Base-by-base conservation (phyloP, 2,797 vertebrate species). In the Falco biarmicus region DNA sequence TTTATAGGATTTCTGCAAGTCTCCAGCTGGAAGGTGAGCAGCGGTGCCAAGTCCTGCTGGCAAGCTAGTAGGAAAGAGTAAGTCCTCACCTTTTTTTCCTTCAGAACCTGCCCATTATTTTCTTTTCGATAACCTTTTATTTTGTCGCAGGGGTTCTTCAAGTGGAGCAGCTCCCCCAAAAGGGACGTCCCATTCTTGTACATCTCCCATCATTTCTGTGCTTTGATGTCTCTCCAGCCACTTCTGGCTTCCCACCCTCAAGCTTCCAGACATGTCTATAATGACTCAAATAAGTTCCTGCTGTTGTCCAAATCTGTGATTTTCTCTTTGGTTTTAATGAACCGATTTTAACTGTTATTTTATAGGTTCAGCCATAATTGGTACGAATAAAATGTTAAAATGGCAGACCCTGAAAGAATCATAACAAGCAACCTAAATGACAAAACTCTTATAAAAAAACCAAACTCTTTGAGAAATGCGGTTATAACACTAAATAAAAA, bases 91-190 rank as follows among this genome's bases (percentile, higher is more conserved):
- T n/a, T 14, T n/a, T 9, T 34, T 56, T 69, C 18, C 15, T 74
- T 78, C 6, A 2, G 34, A 51, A 15, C 19, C 17, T 8, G 2
- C 0, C 0, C 0, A 0, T 37, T 37, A 15, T 71, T 92, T 66
- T 22, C 17, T 57, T 63, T 80, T 53, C 0, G 0, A 24, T 50
- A 83, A 84, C 31, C 31, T 71, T 29, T 29, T 61, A 89, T 13
- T 34, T 83, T 34, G 57, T 60, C 48, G 2, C 3, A 1, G 31
- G 11, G 11, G 2, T 57, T 79, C 63, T 65, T 79, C 64, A 51
- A 51, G 51, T 13, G 8, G 24, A 76, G 15, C 43, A 70, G n/a
- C n/a, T 80, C 43, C 11, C n/a, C 7, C 3, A n/a, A 51, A 79
- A 41, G 24, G 31, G 31, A 45, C 5, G 2, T 29, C 37, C 29